Conservation (phyloP, 2,797 vertebrate species). For the Remorina albescens region DNA sequence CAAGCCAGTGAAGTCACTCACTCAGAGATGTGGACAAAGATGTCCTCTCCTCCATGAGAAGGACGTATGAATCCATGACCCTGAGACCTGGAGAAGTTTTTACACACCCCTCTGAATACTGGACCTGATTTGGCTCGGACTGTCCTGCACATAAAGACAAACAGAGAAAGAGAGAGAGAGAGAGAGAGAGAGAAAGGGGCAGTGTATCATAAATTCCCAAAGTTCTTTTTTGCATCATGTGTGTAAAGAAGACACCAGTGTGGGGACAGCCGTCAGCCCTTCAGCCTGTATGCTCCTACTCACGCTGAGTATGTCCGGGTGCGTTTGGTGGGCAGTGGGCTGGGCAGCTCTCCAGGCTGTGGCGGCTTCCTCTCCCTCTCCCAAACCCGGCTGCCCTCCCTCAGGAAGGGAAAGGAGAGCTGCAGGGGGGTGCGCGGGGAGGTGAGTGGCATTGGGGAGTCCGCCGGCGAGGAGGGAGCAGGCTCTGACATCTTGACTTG, state of each 20-base stretch:
- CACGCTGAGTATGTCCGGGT: slow-evolving; percentile 98
- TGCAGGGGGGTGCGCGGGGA: slow-evolving; percentile 89
- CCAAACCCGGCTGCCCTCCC: slow-evolving; percentile 93
- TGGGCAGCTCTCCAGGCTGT: slow-evolving; percentile 89
- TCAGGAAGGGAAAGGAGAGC: slow-evolving; percentile 94
- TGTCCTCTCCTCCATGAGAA: slow-evolving; percentile 93
- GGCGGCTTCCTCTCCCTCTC: slow-evolving; percentile 90
- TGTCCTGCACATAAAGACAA: slow-evolving; percentile 83
- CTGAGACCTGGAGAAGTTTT: slow-evolving; percentile 97
- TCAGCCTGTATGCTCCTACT: slow-evolving; percentile 71
- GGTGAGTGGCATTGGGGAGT: slow-evolving; percentile 81
- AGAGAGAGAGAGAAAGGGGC: background rate
- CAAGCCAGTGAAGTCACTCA: slow-evolving; percentile 79
- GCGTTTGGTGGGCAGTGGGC: slow-evolving; percentile 96
- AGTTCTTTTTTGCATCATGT: background rate
- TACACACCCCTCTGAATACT: slow-evolving; percentile 94
- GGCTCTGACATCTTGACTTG: slow-evolving; percentile 81
- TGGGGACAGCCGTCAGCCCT: background rate
- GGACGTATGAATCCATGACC: slow-evolving; percentile 97
- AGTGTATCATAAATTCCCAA: background rate
- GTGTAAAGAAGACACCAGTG: no score
- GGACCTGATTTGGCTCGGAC: slow-evolving; percentile 93
- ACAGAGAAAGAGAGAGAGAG: background rate
- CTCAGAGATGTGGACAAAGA: slow-evolving; percentile 98
- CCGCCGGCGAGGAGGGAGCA: slow-evolving; percentile 70